Evolutionary conservation across 2,113 vertebrate genomes (phyloP).

Genomic region (western clawed frog (Xenopus tropicalis)): UCB_Xtro_10.0 CM004446.2:7646501-7647000

Average conservation of each 20-base stretch:
- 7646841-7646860: neutral
- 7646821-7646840: constrained; percentile 21
- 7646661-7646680: constrained; percentile 28
- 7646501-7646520: constrained; percentile 24
- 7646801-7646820: constrained; percentile 37
- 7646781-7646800: constrained; percentile 33
- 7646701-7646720: constrained; percentile 41
- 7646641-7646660: constrained; percentile 25
- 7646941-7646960: no score
- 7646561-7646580: constrained; percentile 47
- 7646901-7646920: no score
- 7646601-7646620: constrained; percentile 40
- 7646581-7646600: constrained; percentile 33
- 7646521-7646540: constrained; percentile 28
- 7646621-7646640: constrained; percentile 44
- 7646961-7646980: no score
- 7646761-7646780: constrained; percentile 45
- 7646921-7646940: no score
- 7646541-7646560: constrained; percentile 42
- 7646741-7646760: constrained; percentile 46
- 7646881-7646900: neutral
- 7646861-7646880: no score
- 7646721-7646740: constrained; percentile 44
- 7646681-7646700: constrained; percentile 34
- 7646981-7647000: no score